Evolutionary conservation across 2,113 vertebrate species (phyloP).

Genomic region (Microtus oregoni): DNA sequence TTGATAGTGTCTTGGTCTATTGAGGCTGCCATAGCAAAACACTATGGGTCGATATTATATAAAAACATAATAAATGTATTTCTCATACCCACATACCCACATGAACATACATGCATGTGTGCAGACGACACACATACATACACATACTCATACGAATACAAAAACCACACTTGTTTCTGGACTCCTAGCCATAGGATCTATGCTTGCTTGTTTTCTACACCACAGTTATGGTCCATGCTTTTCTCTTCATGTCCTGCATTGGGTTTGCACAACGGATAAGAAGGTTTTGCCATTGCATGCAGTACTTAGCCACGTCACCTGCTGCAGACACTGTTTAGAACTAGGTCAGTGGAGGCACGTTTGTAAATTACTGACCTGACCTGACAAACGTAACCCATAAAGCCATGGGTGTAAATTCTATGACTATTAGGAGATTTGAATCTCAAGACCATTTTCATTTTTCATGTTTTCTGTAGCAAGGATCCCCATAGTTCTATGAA

Average conservation of each 20-base stretch:
- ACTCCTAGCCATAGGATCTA: not conserved
- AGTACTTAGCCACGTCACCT: not conserved
- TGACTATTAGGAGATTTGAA: no score
- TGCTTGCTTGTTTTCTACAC: no score
- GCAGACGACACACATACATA: no score
- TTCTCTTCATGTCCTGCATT: not conserved
- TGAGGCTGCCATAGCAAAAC: not conserved
- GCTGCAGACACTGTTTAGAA: not conserved
- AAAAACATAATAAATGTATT: not conserved
- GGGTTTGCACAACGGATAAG: not conserved
- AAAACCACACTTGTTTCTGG: not conserved
- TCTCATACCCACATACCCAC: not conserved
- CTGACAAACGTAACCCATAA: not conserved
- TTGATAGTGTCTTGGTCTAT: not conserved
- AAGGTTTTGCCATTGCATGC: not conserved
- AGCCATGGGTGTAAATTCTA: accelerated
- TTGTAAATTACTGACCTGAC: not conserved
- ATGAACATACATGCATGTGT: not conserved
- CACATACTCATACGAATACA: not conserved
- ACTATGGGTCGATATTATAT: not conserved
- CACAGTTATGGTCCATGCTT: not conserved
- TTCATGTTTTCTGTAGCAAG: conserved; percentile 30
- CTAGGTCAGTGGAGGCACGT: not conserved
- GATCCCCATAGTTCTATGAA: not conserved
- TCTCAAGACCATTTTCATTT: not conserved